Evolutionary conservation across 2,113 vertebrate species (phyloP), one percentile per base, ranked within the genome.

Genomic region (Leuciscus idus): DNA sequence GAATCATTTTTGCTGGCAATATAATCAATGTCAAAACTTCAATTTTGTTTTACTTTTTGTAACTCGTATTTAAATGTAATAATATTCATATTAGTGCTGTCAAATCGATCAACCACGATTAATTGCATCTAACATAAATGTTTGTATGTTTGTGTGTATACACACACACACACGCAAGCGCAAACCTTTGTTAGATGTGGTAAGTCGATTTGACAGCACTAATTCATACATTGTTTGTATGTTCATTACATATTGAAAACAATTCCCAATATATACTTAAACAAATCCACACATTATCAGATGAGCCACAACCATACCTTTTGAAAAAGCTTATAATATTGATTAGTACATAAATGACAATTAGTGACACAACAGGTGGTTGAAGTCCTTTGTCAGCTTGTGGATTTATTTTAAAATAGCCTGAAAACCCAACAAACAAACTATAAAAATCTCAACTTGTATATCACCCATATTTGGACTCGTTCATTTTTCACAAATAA

Each of bases 1-100:
- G 85, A 90, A 88, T 85, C 36, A 23, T 81, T 61, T 84, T 83
- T 85, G 77, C 82, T 83, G 89, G 82, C 62, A 83, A 88, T 88
- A 85, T 85, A 88, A 86, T 86, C 82, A 64, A 84, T 84, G 70
- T 82, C 87, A 87, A 86, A 86, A 86, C 70, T 43, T 39, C 12
- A 72, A 17, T 46, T 55, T 85, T 64, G n/a, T 85, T 86, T 36
- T 61, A 13, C 30, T 46, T 68, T 78, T 75, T 7, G 26, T 74
- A 21, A 33, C 30, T 36, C 17, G 6, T 82, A 61, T 78, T 64
- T 83, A 64, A 23, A 62, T 15, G 21, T 80, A 62, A 61, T 62
- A 10, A 62, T 61, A n/a, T 13, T 26, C n/a, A 48, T 48, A 26
- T 50, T n/a, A 64, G 3, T 30, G 19, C 55, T 57, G 55, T 57